A percentile compares a stretch with the other conserved stretches of the same genome.
These are phyloP conservation scores for Ariopsis seemanni DNA, from an alignment of 2,113 vertebrate species.

Conservation along the genomic window DNA sequence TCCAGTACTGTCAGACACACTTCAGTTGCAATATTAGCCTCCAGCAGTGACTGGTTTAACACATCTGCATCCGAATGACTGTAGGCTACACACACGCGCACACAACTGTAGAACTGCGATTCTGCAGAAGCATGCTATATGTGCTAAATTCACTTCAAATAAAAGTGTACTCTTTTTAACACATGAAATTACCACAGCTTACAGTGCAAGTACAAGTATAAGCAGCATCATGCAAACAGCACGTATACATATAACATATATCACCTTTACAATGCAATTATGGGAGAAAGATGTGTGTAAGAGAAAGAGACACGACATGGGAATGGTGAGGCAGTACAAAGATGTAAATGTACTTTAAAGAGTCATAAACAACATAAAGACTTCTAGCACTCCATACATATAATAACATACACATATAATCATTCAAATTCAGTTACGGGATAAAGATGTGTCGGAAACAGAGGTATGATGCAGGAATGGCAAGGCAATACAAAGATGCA, in stretches of 20 bases:
- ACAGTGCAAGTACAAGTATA: background rate
- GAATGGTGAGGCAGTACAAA: background rate
- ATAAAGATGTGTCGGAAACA: background rate
- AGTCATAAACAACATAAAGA: background rate
- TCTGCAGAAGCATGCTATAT: background rate
- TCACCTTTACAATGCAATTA: background rate
- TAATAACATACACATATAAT: background rate
- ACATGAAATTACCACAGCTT: background rate
- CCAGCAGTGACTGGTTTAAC: constrained; percentile 90
- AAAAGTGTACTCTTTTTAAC: background rate
- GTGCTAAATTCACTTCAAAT: background rate
- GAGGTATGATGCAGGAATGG: background rate
- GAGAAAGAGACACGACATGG: background rate
- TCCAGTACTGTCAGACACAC: constrained; percentile 95
- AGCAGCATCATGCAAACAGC: background rate
- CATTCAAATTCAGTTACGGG: background rate
- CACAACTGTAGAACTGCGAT: constrained; percentile 42
- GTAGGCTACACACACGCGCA: constrained; percentile 76
- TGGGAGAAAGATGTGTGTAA: background rate
- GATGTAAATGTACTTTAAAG: background rate
- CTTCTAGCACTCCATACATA: background rate
- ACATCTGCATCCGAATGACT: constrained; percentile 94
- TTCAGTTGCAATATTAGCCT: constrained; percentile 95
- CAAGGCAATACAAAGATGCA: background rate
- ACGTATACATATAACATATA: background rate